Evolutionary conservation across 2,888 invertebrate species (phyloP).

Genomic region (Cephonodes hylas): DNA sequence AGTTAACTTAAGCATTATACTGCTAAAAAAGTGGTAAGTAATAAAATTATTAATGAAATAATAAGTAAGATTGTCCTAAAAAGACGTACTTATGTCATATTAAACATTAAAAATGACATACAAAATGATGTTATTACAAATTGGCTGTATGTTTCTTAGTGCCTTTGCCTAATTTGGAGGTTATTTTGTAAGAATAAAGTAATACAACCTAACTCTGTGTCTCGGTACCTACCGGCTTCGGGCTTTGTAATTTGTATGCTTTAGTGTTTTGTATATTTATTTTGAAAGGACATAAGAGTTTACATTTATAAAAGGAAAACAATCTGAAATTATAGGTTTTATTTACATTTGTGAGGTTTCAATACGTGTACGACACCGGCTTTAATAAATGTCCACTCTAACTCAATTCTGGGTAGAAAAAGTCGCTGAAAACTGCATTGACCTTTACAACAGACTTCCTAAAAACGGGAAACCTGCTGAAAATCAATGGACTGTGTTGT

Average conservation of each 20-base stretch:
- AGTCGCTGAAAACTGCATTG: constrained; percentile 82
- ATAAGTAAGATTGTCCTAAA: no score
- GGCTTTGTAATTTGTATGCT: no score
- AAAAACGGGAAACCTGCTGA: constrained; percentile 90
- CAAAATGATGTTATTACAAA: background rate
- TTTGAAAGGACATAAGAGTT: background rate
- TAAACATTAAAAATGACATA: no score
- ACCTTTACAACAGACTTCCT: constrained; percentile 82
- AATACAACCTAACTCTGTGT: no score
- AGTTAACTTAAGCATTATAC: no score
- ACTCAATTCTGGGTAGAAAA: constrained; percentile 54
- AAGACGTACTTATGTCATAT: background rate
- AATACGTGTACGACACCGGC: background rate
- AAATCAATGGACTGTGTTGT: constrained; percentile 92
- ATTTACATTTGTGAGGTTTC: background rate
- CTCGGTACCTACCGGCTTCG: no score
- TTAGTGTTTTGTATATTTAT: no score
- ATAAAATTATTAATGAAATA: no score
- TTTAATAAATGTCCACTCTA: constrained; percentile 30
- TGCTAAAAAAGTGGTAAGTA: no score
- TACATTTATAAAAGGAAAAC: background rate
- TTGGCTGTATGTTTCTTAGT: background rate
- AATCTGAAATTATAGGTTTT: background rate
- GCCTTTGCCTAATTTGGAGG: background rate
- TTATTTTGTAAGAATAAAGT: no score